Conservation (phyloP, 2,797 vertebrate genomes). For the Nannoperca australis region DNA sequence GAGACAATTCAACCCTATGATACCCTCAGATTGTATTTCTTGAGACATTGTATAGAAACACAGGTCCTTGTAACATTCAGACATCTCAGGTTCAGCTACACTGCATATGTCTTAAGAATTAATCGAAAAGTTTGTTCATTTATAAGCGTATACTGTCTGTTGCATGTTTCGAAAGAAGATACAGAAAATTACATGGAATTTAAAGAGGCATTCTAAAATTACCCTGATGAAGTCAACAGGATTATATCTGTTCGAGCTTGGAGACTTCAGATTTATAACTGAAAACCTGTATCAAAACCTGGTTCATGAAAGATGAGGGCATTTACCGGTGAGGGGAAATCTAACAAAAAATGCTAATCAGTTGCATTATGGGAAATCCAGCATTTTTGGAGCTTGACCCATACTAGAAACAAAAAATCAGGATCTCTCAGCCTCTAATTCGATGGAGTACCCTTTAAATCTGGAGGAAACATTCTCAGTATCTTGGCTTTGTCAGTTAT, state of each 20-base stretch:
- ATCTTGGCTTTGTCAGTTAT: background rate
- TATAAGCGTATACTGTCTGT: background rate
- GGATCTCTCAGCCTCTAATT: background rate
- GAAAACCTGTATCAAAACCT: background rate
- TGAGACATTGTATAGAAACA: conserved; percentile 35
- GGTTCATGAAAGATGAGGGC: background rate
- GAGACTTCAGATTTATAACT: background rate
- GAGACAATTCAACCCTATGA: conserved; percentile 36
- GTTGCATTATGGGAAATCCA: background rate
- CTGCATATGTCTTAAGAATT: background rate
- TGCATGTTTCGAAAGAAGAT: background rate
- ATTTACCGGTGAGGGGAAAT: background rate
- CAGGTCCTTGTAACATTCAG: conserved; percentile 21
- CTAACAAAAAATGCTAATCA: background rate
- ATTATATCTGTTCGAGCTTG: background rate
- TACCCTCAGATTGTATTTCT: conserved; percentile 40
- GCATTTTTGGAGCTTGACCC: background rate
- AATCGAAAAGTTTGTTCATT: background rate
- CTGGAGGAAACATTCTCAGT: background rate
- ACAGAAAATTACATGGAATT: background rate
- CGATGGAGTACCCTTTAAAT: background rate
- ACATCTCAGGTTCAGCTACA: background rate
- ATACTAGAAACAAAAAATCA: background rate
- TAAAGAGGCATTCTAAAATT: background rate
- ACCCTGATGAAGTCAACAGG: background rate